Conservation (phyloP, 2,888 invertebrate species). For the Phyllotreta cruciferae region DNA sequence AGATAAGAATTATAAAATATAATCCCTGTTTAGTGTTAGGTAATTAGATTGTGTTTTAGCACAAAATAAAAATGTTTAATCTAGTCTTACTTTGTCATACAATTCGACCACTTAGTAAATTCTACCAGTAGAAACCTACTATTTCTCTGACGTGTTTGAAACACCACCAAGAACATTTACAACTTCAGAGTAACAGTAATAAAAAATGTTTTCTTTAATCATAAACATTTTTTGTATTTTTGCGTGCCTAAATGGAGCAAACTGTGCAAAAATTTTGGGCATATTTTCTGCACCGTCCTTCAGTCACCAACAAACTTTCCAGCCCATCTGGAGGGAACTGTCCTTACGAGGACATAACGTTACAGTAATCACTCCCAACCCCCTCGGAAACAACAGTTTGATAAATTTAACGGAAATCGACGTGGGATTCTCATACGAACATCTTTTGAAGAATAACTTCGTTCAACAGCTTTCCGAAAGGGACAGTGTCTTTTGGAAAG, state of each 20-base stretch:
- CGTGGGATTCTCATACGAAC: constrained; percentile 35
- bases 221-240: no score
- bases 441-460: not conserved
- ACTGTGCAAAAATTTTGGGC: constrained; percentile 25
- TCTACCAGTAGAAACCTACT: no score
- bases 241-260: not conserved
- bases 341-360: constrained; percentile 45
- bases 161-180: no score
- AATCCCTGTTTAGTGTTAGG: no score
- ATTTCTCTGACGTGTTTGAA: no score
- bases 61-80: no score
- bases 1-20: no score
- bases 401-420: constrained; percentile 47
- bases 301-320: constrained; percentile 41
- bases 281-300: constrained; percentile 26
- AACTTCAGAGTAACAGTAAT: no score
- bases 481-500: not conserved
- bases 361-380: constrained; percentile 43
- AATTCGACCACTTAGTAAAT: no score
- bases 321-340: constrained; percentile 45
- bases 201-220: no score
- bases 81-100: no score
- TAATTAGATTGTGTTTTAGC: no score
- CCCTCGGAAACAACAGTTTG: constrained; percentile 40
- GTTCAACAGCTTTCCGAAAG: not conserved